These are phyloP conservation scores for Ptychochromis oligacanthus DNA, from an alignment of 2,113 vertebrate genomes.

Conservation along the genomic window DNA sequence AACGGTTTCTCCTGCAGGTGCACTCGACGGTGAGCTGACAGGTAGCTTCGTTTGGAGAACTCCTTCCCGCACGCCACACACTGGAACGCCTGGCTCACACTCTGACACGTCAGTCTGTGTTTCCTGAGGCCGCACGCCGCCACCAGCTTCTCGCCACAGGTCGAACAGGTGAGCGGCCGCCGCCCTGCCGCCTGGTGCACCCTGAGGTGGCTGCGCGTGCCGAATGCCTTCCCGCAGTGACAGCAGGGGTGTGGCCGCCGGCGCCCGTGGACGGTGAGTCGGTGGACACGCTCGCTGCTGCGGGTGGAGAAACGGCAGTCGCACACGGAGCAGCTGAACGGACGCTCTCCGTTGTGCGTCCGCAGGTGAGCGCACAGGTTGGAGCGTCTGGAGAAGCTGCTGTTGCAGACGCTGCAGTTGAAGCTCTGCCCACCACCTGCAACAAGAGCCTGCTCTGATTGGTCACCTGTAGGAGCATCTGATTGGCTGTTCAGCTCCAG, in stretches of 20 bases:
- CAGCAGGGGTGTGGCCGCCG: neutral
- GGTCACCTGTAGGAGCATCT: neutral
- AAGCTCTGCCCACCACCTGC: neutral
- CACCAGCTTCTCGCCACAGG: slow-evolving; percentile 23
- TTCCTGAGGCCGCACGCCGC: slow-evolving; percentile 26
- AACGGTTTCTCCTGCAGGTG: slow-evolving; percentile 52
- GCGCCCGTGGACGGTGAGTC: neutral
- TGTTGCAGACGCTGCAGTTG: slow-evolving; percentile 13
- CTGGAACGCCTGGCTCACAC: neutral
- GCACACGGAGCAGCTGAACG: slow-evolving; percentile 40
- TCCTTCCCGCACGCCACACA: slow-evolving; percentile 50
- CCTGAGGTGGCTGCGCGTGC: slow-evolving; percentile 43
- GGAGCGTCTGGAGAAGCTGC: neutral
- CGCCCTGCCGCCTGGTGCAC: neutral
- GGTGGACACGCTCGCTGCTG: slow-evolving; percentile 20
- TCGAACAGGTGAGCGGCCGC: neutral
- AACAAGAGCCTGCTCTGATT: neutral
- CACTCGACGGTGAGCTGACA: slow-evolving; percentile 34
- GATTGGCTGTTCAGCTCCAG: neutral
- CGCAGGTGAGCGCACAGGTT: slow-evolving; percentile 34
- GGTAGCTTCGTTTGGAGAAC: slow-evolving; percentile 40
- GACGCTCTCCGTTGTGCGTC: slow-evolving; percentile 2
- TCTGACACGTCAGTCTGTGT: slow-evolving; percentile 27
- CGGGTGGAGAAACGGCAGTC: slow-evolving; percentile 5
- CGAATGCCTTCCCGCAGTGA: slow-evolving; percentile 40